Conservation (phyloP, 2,888 invertebrate genomes). For the Oeneis ivallda region DNA sequence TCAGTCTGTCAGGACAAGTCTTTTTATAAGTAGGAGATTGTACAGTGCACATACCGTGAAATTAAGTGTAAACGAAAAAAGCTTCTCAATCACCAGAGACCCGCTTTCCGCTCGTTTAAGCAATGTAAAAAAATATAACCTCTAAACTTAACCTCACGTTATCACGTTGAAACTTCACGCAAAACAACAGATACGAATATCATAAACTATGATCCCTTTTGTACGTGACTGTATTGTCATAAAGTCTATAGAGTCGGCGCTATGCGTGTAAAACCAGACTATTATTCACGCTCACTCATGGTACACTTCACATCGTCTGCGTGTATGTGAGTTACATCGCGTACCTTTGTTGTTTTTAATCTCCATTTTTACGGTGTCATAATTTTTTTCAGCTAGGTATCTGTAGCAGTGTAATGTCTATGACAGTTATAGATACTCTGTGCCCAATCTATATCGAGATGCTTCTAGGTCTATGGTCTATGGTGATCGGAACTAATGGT, state of each 20-base stretch:
- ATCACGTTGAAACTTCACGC: slow-evolving; percentile 9
- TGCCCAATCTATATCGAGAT: no score
- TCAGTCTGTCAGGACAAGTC: no score
- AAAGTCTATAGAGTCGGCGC: slow-evolving; percentile 27
- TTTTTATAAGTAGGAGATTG: no score
- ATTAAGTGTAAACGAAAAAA: not conserved
- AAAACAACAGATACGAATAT: slow-evolving; percentile 14
- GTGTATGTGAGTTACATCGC: slow-evolving; percentile 19
- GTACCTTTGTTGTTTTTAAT: slow-evolving; percentile 28
- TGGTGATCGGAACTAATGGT: no score
- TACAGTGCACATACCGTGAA: no score
- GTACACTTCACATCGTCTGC: slow-evolving; percentile 28
- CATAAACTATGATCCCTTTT: slow-evolving; percentile 23
- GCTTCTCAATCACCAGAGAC: not conserved
- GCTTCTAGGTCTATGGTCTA: no score
- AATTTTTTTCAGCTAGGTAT: slow-evolving; percentile 1
- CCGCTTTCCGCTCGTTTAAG: not conserved
- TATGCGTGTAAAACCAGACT: slow-evolving; percentile 29
- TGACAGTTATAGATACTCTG: no score
- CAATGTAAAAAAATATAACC: not conserved
- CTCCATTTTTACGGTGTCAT: slow-evolving; percentile 23
- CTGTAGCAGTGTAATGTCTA: no score
- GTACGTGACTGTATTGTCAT: slow-evolving; percentile 23
- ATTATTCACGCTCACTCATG: slow-evolving; percentile 31
- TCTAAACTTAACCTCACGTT: not conserved